Base-by-base conservation (phyloP, 2,888 invertebrate genomes). In the Oscheius sp. region DNA sequence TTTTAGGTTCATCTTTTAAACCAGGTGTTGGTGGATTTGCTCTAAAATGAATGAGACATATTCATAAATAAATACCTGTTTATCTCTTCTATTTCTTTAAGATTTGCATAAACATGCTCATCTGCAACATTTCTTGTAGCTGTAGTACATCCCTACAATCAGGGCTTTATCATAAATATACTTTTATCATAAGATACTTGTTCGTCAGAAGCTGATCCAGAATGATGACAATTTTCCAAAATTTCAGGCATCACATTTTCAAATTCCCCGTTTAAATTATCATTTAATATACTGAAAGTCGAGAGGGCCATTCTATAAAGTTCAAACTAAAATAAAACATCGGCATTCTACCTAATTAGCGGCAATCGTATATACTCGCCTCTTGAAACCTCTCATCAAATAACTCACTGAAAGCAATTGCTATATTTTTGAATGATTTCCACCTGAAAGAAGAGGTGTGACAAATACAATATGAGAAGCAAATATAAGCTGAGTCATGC, bases 21-120 rank as follows among this genome's bases (percentile, higher is more conserved):
- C 70, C 70, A 0, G 86, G 86, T 23, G 75, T 78, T 13, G 86
- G 86, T 13, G 86, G 82, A 21, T 74, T 23, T 9, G 79, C 76
- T 21, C 80, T 78, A 35, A 68, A 76, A 69, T 25, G 13, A 49
- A 49, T 13, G 13, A 49, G 13, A 49, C 49, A 21, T 16, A 49
- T 7, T 49, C 41, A 45, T 1, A 27, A 59, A 23, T 23, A n/a
- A n/a, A n/a, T 58, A 27, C 25, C 43, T 79, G 52, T 83, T 79
- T 56, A 79, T 71, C 43, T 81, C 83, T n/a, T 81, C 81, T 64
- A 87, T 83, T 59, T 87, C 87, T 7, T 77, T 66, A 43, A 87
- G 73, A 77, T 87, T 87, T 21, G 86, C 83, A 73, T 87, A 87
- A 21, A 87, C 82, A 58, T 81, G 83, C 12, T 72, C 55, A 55